These are phyloP conservation scores for Stramonita haemastoma DNA, from an alignment of 2,888 invertebrate species.

Conservation along the genomic window DNA sequence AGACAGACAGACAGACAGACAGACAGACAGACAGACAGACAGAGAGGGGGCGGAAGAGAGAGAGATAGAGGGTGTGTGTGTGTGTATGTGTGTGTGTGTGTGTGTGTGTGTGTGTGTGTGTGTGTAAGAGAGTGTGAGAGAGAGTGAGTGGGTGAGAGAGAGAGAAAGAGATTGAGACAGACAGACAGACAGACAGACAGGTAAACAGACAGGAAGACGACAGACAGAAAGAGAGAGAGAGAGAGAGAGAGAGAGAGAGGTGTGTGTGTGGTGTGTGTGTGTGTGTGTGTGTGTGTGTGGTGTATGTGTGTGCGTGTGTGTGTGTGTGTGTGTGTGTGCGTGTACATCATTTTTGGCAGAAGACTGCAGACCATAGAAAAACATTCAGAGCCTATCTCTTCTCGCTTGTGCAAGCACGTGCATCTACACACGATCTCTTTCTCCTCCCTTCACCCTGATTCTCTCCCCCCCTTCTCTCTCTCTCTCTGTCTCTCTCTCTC, in stretches of 20 bases:
- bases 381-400: too few species aligned
- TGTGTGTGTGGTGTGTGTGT: too few species aligned
- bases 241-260: neutral
- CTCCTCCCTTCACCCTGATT: neutral
- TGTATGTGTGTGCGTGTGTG: too few species aligned
- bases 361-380: too few species aligned
- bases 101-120: too few species aligned
- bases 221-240: neutral
- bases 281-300: too few species aligned
- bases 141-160: neutral
- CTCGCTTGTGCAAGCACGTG: too few species aligned
- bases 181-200: neutral
- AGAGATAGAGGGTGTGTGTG: neutral
- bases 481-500: slow-evolving; percentile 8
- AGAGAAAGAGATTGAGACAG: neutral
- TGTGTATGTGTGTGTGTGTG: too few species aligned
- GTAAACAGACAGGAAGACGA: neutral
- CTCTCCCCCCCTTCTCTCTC: neutral
- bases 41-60: neutral
- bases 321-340: too few species aligned
- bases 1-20: neutral
- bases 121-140: neutral
- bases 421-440: neutral
- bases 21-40: neutral
- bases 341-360: too few species aligned